Evolutionary conservation across 2,797 vertebrate genomes (phyloP), one percentile per base, ranked within the genome.

Genomic region (Megalops cyprinoides): DNA sequence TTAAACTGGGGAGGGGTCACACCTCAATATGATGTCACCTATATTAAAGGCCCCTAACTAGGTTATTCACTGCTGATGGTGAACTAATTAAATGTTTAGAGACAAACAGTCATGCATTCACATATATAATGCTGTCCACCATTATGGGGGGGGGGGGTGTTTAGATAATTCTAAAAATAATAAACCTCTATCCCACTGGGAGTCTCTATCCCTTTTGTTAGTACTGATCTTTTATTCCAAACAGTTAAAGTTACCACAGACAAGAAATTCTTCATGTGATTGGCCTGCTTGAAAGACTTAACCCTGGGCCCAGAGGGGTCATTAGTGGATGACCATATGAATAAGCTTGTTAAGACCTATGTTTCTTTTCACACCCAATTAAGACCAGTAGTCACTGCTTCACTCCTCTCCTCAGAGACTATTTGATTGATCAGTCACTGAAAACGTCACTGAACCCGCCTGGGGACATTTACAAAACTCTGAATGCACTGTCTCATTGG

Each of bases 221-320:
- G 92, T 91, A 92, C 88, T 90, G 87, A 78, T 93, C 93, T 94
- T 96, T 95, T 95, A 93, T 94, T 94, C 93, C 91, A 90, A 91
- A 88, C 91, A 90, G 92, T 94, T 95, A 95, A 96, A 92, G 90
- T 93, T 92, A 93, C 90, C 91, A 92, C 91, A 90, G 92, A 95
- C 95, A 96, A 95, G 96, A 97, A 97, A 95, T 96, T 94, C 94
- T 94, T 94, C 95, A 95, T 92, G 93, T 94, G 95, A 95, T 95
- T 93, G 92, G 93, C 91, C 95, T 90, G 92, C 90, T 78, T 42
- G 89, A 90, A 91, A 92, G 92, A 94, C 93, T 94, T 91, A 94
- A 94, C 90, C 90, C 87, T 0, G 92, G 92, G 94, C 92, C 81
- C 93, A 83, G 88, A 93, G 94, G 93, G 94, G 94, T 96, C 94